Base-by-base conservation (phyloP, 2,113 vertebrate species). In the Myiozetetes cayanensis region DNA sequence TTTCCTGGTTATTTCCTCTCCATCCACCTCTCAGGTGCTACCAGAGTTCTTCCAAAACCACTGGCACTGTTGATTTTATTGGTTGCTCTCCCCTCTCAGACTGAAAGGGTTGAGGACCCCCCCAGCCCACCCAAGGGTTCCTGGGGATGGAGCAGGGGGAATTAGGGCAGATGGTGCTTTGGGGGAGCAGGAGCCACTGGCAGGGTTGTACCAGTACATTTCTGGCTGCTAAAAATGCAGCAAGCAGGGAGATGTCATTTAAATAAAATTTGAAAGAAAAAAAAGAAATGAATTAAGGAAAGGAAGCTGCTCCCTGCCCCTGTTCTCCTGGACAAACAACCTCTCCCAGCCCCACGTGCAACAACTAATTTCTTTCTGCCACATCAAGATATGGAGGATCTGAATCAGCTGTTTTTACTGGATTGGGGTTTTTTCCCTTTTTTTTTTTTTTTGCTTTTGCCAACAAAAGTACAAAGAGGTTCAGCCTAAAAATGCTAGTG, bases 391-490 rank as follows among this genome's bases (percentile, higher is more conserved):
- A n/a, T 31, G 27, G 37, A 8, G 23, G 84, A 73, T 77, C 94
- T 93, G 94, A 95, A 88, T 91, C 79, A 88, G 94, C 91, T 93
- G 79, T 52, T 95, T 91, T 85, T 67, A 61, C 68, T 85, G 79
- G 35, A 78, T 41, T 91, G 5, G 11, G 47, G 8, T 44, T 62
- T 31, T 41, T 35, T 50, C 12, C 14, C 25, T 28, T 4, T 18
- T 27, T 10, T 23, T 12, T 30, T 25, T 35, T 21, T 27, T 39
- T 25, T 70, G 21, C 43, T 43, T 35, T 61, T 71, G 85, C 92
- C 92, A 94, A 79, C 52, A 27, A 47, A 95, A 95, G 65, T 68
- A 85, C 23, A 9, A 30, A 47, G 55, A 58, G 33, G 20, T 92
- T 84, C 86, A 84, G 67, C 61, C n/a, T 49, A 10, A 12, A 10